A percentile compares a stretch with the other conserved stretches of the same genome.
These are phyloP conservation scores for Pseudococcus viburni DNA, from an alignment of 2,888 invertebrate genomes.

Conservation along the genomic window DNA sequence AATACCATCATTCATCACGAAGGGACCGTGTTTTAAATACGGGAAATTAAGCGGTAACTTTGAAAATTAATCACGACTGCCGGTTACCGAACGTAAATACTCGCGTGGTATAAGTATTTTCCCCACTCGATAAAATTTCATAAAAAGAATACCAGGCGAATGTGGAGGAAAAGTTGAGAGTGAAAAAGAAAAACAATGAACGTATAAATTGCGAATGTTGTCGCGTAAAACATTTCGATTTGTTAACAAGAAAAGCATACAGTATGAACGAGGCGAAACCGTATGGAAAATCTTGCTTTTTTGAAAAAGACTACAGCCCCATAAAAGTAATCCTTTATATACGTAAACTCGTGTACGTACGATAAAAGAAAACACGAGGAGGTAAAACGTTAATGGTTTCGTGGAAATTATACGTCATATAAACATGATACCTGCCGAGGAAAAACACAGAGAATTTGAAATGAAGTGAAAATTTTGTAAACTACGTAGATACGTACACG, in stretches of 20 bases:
- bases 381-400: constrained; percentile 22
- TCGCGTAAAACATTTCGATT: constrained; percentile 19
- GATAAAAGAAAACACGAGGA: background rate
- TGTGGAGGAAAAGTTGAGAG: background rate
- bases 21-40: constrained; percentile 2
- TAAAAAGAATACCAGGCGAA: background rate
- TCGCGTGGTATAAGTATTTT: background rate
- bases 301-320: background rate
- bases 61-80: constrained; percentile 6
- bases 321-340: constrained; percentile 29
- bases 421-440: background rate
- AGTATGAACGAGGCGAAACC: background rate
- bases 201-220: constrained; percentile 5
- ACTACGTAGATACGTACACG: background rate
- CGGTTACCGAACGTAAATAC: background rate
- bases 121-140: constrained; percentile 9
- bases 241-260: constrained; percentile 24
- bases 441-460: background rate
- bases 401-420: constrained; percentile 4
- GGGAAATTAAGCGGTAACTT: constrained; percentile 26
- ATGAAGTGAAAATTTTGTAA: background rate
- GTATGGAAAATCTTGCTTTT: constrained; percentile 16
- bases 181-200: background rate
- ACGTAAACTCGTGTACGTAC: background rate
- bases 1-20: constrained; percentile 14